phyloP scores from a whole-genome alignment of 92 coral and sea anemone genomes.

The Paramuricea clavata region DNA sequence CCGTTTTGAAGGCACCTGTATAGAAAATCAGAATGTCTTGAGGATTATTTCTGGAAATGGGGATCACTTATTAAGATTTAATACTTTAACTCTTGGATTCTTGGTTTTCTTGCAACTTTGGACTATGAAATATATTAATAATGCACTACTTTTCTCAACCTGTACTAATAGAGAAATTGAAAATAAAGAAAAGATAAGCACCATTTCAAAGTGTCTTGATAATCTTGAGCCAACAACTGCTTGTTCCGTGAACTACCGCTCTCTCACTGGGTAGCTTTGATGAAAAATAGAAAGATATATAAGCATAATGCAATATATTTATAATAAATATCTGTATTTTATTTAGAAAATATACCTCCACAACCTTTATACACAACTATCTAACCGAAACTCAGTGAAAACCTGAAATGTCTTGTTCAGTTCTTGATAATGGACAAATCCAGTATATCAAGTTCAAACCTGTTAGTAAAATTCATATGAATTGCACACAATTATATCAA shows the following conservation, averaged over 20 bases:
- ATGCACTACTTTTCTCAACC: constrained; percentile 6
- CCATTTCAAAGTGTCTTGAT: constrained; percentile 30
- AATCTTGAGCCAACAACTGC: constrained; percentile 23
- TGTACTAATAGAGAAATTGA: background rate
- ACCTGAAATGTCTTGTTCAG: background rate
- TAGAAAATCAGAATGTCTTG: constrained; percentile 45
- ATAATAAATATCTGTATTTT: constrained; percentile 30
- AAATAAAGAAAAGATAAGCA: constrained; percentile 32
- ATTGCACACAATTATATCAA: background rate
- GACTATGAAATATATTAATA: constrained; percentile 2
- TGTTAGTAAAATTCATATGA: background rate
- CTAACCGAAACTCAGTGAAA: background rate
- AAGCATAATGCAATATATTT: background rate
- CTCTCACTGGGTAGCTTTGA: constrained; percentile 50
- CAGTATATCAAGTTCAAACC: constrained; percentile 1
- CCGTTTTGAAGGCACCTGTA: constrained; percentile 55
- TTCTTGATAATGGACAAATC: background rate
- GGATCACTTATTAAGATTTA: background rate
- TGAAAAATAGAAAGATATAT: constrained; percentile 31
- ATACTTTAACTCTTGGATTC: background rate
- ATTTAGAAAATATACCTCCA: constrained; percentile 23
- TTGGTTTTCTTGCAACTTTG: background rate
- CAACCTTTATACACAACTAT: background rate
- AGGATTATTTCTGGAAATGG: constrained; percentile 35
- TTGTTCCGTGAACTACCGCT: constrained; percentile 26